Percentiles rank a stretch among this genome's conserved stretches.
Conservation (phyloP, 2,113 vertebrate genomes). For the Vidua chalybeata region DNA sequence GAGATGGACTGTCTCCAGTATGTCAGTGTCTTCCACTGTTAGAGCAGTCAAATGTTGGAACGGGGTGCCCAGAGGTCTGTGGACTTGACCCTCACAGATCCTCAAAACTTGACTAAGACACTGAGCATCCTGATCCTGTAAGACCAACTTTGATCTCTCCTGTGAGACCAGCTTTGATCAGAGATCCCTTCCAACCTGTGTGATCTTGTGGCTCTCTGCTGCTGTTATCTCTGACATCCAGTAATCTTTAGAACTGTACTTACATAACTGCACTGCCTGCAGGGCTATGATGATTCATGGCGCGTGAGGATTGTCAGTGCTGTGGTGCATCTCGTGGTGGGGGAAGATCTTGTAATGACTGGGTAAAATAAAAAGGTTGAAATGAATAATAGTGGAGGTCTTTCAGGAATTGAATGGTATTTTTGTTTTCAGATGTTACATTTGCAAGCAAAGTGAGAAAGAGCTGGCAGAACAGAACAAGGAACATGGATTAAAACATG, state of each 20-base stretch:
- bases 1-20: not conserved
- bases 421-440: constrained; percentile 68
- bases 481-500: constrained; percentile 43
- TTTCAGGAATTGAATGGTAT: not conserved
- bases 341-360: not conserved
- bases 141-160: not conserved
- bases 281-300: not conserved
- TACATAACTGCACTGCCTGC: not conserved
- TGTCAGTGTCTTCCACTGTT: not conserved
- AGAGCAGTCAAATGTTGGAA: not conserved
- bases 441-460: constrained; percentile 74
- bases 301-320: not conserved
- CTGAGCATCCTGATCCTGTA: not conserved
- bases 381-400: not conserved
- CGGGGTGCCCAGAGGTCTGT: not conserved
- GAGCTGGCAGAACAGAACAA: constrained; percentile 67
- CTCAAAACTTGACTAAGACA: not conserved
- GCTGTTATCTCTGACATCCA: not conserved
- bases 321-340: not conserved
- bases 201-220: not conserved
- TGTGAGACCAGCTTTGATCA: not conserved
- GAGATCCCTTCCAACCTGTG: not conserved
- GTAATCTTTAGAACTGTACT: not conserved
- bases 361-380: not conserved
- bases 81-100: not conserved